Conservation (phyloP, 2,888 invertebrate genomes). For the Mimas tiliae region DNA sequence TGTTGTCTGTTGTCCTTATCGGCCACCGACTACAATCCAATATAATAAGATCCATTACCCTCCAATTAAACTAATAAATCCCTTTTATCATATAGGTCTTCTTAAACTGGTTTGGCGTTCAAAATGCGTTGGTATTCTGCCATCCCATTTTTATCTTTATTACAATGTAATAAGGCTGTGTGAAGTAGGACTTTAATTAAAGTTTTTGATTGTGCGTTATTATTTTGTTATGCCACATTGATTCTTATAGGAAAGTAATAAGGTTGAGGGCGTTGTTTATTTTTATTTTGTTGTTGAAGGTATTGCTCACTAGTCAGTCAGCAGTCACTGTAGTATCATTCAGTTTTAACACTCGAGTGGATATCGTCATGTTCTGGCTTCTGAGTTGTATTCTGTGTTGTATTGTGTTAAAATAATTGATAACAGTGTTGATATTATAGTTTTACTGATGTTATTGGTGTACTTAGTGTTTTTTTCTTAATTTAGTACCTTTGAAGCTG, state of each 20-base stretch:
- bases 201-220: too few species aligned
- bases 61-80: not conserved
- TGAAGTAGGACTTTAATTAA: too few species aligned
- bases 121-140: not conserved
- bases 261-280: not conserved
- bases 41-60: conserved; percentile 4
- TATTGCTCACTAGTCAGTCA: not conserved
- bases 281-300: conserved; percentile 10
- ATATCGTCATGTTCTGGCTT: not conserved
- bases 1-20: not conserved
- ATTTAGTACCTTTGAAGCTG: not conserved
- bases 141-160: not conserved
- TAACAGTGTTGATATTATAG: not conserved
- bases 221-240: too few species aligned
- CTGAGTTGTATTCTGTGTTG: not conserved
- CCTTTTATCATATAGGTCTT: conserved; percentile 8
- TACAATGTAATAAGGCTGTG: not conserved
- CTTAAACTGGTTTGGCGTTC: not conserved
- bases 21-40: not conserved
- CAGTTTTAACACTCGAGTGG: not conserved
- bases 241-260: too few species aligned
- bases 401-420: too few species aligned
- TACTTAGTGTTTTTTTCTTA: not conserved
- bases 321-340: not conserved
- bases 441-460: not conserved